Base-by-base conservation (phyloP, 2,888 invertebrate species). In the Onchidella celtica region DNA sequence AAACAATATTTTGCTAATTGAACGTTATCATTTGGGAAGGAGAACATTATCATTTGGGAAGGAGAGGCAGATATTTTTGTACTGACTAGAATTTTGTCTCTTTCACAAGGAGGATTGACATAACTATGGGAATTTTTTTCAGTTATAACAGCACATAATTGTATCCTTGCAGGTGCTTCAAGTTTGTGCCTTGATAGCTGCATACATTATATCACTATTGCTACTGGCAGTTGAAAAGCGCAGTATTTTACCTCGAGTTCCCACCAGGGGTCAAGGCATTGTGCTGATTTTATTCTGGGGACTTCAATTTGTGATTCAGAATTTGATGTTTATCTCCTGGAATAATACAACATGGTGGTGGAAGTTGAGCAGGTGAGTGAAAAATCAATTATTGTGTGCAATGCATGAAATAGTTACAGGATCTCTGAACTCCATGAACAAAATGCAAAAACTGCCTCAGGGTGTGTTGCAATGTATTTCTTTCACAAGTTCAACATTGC, bases 341-440 rank as follows among this genome's bases (percentile, higher is more conserved):
- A 96, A 96, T 87, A 96, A 97, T 91, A 95, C 96, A 88, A 95
- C 96, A 91, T 99, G 98, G 98, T 99, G 98, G 97, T 98, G 98
- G 94, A 95, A 96, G 90, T 94, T 98, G 55, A 95, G 95, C 90
- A 95, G 95, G 98, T 98, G 94, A 95, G 95, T 95, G 55, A 2
- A 38, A 6, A 6, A 27, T n/a, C n/a, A n/a, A n/a, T n/a, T 17
- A 47, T 9, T 11, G 21, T n/a, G 9, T 59, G 59, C 59, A 59
- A 24, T 4, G 4, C 17, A 14, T 21, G 59, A 59, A 14, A 59
- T 59, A 17, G 47, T 17, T 47, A 11, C 47, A 11, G 47, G 17
- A 47, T 47, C 11, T 47, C 17, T 9, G 47, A 47, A 47, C 11
- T 47, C 17, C 47, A 11, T 9, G 17, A 47, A 47, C 47, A 6